These are phyloP conservation scores for Agrochola lota DNA, from an alignment of 2,888 invertebrate species.

Conservation along the genomic window DNA sequence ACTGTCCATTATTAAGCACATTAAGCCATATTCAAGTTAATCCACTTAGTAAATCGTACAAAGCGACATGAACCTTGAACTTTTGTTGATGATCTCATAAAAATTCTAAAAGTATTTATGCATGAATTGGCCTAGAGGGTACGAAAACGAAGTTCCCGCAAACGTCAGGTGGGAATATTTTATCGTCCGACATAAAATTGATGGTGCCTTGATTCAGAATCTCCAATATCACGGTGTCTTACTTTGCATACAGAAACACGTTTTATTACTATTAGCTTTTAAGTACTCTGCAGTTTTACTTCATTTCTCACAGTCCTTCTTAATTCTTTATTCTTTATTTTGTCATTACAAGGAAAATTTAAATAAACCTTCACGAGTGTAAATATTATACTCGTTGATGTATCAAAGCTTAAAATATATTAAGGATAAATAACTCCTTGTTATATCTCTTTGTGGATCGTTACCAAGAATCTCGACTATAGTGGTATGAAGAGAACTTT, in stretches of 20 bases:
- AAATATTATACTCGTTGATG: not conserved
- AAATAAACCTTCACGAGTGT: not conserved
- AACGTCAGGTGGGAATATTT: conserved; percentile 69
- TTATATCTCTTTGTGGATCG: conserved; percentile 63
- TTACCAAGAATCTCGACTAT: conserved; percentile 53
- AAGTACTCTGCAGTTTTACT: not conserved
- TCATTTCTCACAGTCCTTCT: not conserved
- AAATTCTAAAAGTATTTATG: conserved; percentile 62
- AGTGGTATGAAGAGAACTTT: conserved; percentile 48
- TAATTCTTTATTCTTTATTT: not conserved
- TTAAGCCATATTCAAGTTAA: conserved; percentile 62
- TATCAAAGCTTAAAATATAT: not conserved
- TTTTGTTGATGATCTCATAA: conserved; percentile 63
- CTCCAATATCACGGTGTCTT: conserved; percentile 82
- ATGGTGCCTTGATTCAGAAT: conserved; percentile 78
- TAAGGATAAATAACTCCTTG: not conserved
- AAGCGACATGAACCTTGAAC: conserved; percentile 64
- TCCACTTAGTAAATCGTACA: conserved; percentile 62
- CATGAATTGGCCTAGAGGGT: conserved; percentile 41
- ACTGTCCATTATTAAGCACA: conserved; percentile 63
- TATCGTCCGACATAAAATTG: conserved; percentile 77
- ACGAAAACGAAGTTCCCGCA: conserved; percentile 67
- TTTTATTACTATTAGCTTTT: conserved; percentile 34
- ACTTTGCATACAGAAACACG: conserved; percentile 67
- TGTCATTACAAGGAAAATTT: not conserved